phyloP scores from a whole-genome alignment of 2,888 invertebrate genomes.

The Entomobrya proxima region DNA sequence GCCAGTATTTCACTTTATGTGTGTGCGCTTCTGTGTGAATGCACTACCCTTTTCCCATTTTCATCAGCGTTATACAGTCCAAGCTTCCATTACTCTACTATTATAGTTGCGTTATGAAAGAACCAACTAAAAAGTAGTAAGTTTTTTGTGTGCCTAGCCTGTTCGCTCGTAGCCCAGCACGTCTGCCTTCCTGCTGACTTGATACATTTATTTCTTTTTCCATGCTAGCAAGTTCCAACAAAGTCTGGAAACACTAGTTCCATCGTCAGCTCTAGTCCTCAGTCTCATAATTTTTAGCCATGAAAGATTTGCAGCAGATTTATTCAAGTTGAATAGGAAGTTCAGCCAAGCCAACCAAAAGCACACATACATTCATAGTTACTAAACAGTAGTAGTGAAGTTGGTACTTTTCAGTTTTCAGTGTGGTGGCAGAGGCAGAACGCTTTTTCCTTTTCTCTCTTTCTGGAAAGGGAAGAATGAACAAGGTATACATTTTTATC shows the following conservation, averaged over 20 bases:
- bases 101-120: slow-evolving; percentile 21
- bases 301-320: slow-evolving; percentile 74
- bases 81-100: slow-evolving; percentile 25
- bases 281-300: slow-evolving; percentile 61
- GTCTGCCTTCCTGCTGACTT: slow-evolving; percentile 58
- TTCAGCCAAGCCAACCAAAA: slow-evolving; percentile 66
- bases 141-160: not conserved
- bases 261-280: slow-evolving; percentile 62
- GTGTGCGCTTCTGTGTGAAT: not conserved
- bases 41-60: not conserved
- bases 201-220: slow-evolving; percentile 53
- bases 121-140: not conserved
- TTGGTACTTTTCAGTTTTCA: too few relatives aligned
- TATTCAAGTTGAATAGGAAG: slow-evolving; percentile 71
- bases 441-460: not conserved
- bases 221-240: slow-evolving; percentile 24
- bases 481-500: slow-evolving; percentile 49
- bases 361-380: not conserved
- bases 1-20: slow-evolving; percentile 34
- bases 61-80: not conserved
- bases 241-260: slow-evolving; percentile 60
- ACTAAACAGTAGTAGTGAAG: not conserved
- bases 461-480: slow-evolving; percentile 21
- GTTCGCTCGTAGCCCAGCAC: slow-evolving; percentile 4
- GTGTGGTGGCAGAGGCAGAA: not conserved